Conservation (phyloP, 2,888 invertebrate genomes). For the Limenitis camilla region DNA sequence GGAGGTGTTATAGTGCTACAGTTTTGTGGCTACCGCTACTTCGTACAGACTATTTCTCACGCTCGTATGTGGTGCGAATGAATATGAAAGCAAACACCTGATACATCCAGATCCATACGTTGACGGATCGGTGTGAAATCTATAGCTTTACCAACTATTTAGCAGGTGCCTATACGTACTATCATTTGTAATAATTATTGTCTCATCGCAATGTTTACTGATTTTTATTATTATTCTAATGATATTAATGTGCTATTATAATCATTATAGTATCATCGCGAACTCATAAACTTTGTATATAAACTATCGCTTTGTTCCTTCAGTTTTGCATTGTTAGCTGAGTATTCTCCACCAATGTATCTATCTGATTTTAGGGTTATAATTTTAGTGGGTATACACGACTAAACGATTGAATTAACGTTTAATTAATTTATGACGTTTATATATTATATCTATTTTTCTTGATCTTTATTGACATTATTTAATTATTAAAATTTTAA, state of each 20-base stretch:
- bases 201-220: conserved; percentile 68
- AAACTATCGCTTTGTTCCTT: background rate
- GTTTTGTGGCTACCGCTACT: conserved; percentile 60
- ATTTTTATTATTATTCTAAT: conserved; percentile 40
- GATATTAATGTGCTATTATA: conserved; percentile 7
- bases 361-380: too few relatives aligned
- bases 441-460: too few relatives aligned
- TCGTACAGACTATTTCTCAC: conserved; percentile 63
- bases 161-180: conserved; percentile 64
- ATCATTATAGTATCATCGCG: background rate
- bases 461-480: too few relatives aligned
- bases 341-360: too few relatives aligned
- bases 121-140: conserved; percentile 73
- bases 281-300: background rate
- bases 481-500: too few relatives aligned
- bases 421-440: too few relatives aligned
- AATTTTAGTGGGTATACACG: too few relatives aligned
- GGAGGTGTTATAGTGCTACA: conserved; percentile 59
- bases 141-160: conserved; percentile 74
- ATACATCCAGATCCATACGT: conserved; percentile 74
- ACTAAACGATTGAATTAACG: too few relatives aligned
- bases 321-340: too few relatives aligned
- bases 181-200: conserved; percentile 75
- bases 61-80: conserved; percentile 68
- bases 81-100: conserved; percentile 68